These are phyloP conservation scores for Elachura formosa DNA, from an alignment of 2,113 vertebrate species.

Conservation along the genomic window DNA sequence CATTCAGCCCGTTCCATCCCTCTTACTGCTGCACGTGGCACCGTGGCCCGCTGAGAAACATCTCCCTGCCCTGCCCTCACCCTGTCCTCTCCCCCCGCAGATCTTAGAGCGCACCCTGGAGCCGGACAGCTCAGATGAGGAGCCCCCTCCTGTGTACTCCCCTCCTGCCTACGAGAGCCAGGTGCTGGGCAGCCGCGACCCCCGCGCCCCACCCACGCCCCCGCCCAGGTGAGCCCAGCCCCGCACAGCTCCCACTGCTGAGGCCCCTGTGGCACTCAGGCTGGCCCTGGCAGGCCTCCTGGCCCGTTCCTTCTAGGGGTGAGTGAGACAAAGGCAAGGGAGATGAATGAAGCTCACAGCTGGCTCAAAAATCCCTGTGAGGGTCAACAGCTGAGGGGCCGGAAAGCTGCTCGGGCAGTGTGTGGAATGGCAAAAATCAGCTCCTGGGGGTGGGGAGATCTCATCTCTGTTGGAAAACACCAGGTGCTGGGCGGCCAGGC, in stretches of 20 bases:
- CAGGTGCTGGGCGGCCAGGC: not conserved
- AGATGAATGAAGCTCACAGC: constrained; percentile 36
- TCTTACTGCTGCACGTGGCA: accelerated
- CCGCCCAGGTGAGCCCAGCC: constrained; percentile 80
- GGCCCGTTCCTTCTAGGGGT: accelerated
- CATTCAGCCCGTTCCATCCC: accelerated
- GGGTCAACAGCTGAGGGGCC: constrained; percentile 25
- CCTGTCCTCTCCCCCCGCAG: constrained; percentile 37
- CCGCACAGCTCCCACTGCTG: accelerated
- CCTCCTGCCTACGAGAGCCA: constrained; percentile 91
- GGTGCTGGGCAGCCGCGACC: constrained; percentile 69
- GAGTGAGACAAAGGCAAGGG: not conserved
- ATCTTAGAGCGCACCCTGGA: constrained; percentile 92
- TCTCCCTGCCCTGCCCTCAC: not conserved
- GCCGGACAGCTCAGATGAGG: constrained; percentile 94
- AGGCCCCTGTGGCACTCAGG: not conserved
- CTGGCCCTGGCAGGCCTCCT: not conserved
- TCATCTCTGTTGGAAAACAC: not conserved
- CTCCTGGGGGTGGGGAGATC: not conserved
- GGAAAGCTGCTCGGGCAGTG: not conserved
- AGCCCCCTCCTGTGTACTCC: constrained; percentile 93
- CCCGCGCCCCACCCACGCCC: constrained; percentile 75
- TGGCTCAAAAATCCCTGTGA: not conserved
- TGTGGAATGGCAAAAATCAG: constrained; percentile 39
- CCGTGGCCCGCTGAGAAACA: accelerated